Conservation (phyloP, 1,140 invertebrate species). For the Hylyphantes graminicola region DNA sequence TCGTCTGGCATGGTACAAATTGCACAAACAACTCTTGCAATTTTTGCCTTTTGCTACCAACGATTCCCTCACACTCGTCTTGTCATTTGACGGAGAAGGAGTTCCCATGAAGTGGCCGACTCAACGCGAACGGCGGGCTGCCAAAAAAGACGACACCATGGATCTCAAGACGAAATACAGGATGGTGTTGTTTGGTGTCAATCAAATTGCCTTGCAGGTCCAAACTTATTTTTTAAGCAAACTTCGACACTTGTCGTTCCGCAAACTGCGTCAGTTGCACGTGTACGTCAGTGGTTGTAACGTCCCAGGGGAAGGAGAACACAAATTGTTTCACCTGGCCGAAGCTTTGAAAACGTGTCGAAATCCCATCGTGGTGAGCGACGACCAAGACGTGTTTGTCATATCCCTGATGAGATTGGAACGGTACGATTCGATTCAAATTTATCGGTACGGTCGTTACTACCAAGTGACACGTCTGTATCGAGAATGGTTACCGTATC, state of each 20-base stretch:
- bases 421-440: constrained; percentile 13
- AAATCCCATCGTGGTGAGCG: neutral
- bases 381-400: constrained; percentile 28
- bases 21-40: neutral
- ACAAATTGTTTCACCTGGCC: constrained; percentile 16
- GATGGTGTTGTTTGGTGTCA: neutral
- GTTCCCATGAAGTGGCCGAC: constrained; percentile 32
- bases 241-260: neutral
- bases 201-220: constrained; percentile 3
- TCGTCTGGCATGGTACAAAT: neutral
- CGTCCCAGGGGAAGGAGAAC: constrained; percentile 20
- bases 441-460: neutral
- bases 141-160: neutral
- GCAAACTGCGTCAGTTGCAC: neutral
- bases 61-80: neutral
- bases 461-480: neutral
- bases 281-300: constrained; percentile 7
- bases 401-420: neutral
- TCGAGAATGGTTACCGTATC: neutral
- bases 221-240: neutral
- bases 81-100: neutral
- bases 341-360: neutral
- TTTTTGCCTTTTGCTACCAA: neutral
- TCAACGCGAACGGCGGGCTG: constrained; percentile 9
- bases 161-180: neutral